A percentile compares a stretch with the other conserved stretches of the same genome.
Conservation (phyloP, 2,113 vertebrate genomes). For the Podarcis cretensis region DNA sequence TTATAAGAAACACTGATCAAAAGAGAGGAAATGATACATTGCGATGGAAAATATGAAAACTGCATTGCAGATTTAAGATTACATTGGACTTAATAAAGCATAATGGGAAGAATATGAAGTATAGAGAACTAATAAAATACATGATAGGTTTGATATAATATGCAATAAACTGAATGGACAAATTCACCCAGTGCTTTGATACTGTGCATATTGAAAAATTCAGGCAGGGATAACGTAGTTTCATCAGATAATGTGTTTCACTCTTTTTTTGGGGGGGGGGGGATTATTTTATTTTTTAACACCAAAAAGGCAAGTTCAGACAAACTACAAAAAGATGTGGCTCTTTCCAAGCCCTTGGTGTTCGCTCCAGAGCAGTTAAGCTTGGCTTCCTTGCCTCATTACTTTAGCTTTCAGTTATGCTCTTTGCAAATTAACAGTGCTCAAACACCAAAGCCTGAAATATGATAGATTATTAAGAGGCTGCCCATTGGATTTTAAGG, state of each 20-base stretch:
- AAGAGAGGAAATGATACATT: background rate
- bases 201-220: constrained; percentile 33
- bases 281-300: background rate
- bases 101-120: constrained; percentile 45
- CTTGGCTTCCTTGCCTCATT: constrained; percentile 1
- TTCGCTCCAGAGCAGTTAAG: background rate
- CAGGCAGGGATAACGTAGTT: constrained; percentile 13
- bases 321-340: background rate
- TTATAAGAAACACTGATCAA: constrained; percentile 31
- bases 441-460: background rate
- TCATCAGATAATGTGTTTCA: constrained; percentile 31
- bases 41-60: constrained; percentile 47
- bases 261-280: background rate
- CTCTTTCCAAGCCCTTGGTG: background rate
- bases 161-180: constrained; percentile 44
- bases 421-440: constrained; percentile 12
- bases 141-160: constrained; percentile 21
- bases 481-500: background rate
- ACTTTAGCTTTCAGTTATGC: background rate
- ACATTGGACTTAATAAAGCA: constrained; percentile 39
- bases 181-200: constrained; percentile 39
- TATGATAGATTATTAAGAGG: background rate
- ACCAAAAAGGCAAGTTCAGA: background rate
- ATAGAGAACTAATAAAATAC: constrained; percentile 53
- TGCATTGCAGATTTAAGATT: constrained; percentile 45